Conservation (phyloP, 2,888 invertebrate genomes). For the Drosophila yooni region DNA sequence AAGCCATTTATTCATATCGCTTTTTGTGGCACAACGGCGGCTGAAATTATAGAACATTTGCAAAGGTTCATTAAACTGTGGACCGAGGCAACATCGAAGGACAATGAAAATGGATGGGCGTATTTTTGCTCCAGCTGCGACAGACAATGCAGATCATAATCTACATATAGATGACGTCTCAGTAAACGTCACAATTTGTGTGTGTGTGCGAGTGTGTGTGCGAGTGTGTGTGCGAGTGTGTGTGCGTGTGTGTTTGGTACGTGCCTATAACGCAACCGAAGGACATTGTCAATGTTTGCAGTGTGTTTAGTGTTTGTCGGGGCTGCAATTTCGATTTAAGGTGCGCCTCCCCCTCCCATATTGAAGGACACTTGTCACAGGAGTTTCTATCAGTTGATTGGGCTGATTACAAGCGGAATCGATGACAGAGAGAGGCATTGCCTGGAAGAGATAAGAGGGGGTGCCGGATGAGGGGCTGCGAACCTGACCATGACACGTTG, state of each 20-base stretch:
- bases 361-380: slow-evolving; percentile 28
- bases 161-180: slow-evolving; percentile 50
- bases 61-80: slow-evolving; percentile 60
- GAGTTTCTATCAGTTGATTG: slow-evolving; percentile 34
- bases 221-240: slow-evolving; percentile 17
- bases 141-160: slow-evolving; percentile 69
- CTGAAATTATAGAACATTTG: slow-evolving; percentile 26
- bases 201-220: slow-evolving; percentile 7
- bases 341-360: slow-evolving; percentile 21
- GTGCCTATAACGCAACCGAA: slow-evolving; percentile 56
- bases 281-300: slow-evolving; percentile 56
- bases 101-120: slow-evolving; percentile 29
- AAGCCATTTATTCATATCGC: neutral
- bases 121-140: slow-evolving; percentile 38
- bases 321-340: slow-evolving; percentile 54
- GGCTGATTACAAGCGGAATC: slow-evolving; percentile 35
- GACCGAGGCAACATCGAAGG: slow-evolving; percentile 32
- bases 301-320: slow-evolving; percentile 28
- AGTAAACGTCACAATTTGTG: slow-evolving; percentile 36
- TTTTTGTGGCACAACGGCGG: slow-evolving; percentile 21
- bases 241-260: slow-evolving; percentile 33
- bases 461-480: fast-evolving
- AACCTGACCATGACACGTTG: slow-evolving; percentile 39
- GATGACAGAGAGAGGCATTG: neutral
- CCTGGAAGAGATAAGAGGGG: neutral